Evolutionary conservation across 2,797 vertebrate species (phyloP).

Genomic region (Acipenser ruthenus): DNA sequence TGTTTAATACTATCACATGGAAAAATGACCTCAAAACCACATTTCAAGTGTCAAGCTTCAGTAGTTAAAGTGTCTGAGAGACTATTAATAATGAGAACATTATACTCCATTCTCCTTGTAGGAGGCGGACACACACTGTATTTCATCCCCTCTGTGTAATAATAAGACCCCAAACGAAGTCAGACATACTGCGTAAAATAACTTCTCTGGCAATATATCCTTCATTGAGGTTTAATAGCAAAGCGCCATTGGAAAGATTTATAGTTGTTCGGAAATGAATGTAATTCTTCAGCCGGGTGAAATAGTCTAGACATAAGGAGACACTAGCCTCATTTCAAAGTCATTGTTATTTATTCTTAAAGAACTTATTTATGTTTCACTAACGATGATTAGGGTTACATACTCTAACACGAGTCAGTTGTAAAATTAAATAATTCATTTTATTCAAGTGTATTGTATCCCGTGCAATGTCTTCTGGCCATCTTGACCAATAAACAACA

Average conservation of each 20-base stretch:
- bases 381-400: not conserved
- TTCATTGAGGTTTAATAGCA: not conserved
- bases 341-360: not conserved
- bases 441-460: not conserved
- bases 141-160: not conserved
- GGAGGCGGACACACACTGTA: not conserved
- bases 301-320: not conserved
- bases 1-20: not conserved
- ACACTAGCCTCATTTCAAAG: not conserved
- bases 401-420: not conserved
- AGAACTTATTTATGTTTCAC: not conserved
- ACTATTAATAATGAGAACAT: not conserved
- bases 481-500: not conserved
- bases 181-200: not conserved
- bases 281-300: not conserved
- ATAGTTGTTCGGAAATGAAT: not conserved
- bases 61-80: not conserved
- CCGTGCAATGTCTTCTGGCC: not conserved
- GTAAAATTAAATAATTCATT: not conserved
- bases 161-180: not conserved
- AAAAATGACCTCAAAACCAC: not conserved
- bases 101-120: not conserved
- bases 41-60: not conserved
- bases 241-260: not conserved
- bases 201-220: not conserved